These are phyloP conservation scores for Engraulis encrasicolus DNA, from an alignment of 2,113 vertebrate genomes.

Conservation along the genomic window DNA sequence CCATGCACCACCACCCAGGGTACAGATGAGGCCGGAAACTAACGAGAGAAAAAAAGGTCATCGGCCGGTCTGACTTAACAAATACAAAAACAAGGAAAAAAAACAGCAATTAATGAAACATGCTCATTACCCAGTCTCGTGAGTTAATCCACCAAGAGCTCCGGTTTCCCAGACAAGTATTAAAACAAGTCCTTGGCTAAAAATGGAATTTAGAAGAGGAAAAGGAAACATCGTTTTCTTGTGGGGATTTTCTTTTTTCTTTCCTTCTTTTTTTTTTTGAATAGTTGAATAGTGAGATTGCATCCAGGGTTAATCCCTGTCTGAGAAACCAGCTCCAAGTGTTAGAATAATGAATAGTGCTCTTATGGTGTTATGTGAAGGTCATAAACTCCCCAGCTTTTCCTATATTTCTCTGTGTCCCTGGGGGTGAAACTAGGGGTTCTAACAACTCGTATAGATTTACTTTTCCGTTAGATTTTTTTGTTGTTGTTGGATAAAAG, in stretches of 20 bases:
- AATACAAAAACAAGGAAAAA: too few relatives aligned
- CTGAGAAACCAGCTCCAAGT: conserved; percentile 50
- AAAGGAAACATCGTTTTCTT: background rate
- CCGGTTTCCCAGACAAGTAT: background rate
- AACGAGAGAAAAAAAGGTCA: too few relatives aligned
- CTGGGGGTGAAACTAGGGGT: background rate
- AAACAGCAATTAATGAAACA: conserved; percentile 34
- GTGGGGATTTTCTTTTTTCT: too few relatives aligned
- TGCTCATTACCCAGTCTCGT: conserved; percentile 76
- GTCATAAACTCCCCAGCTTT: conserved; percentile 7
- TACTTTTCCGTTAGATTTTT: conserved; percentile 3
- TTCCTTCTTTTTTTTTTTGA: background rate
- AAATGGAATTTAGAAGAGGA: background rate
- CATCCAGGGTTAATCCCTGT: conserved; percentile 33
- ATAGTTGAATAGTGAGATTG: background rate
- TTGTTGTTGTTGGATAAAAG: too few relatives aligned
- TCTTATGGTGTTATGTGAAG: conserved; percentile 28
- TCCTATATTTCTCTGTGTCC: background rate
- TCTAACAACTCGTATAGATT: background rate
- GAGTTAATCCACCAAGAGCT: conserved; percentile 51
- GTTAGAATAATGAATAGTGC: conserved; percentile 31
- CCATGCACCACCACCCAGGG: conserved; percentile 96
- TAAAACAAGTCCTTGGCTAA: background rate
- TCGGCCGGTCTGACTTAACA: conserved; percentile 68
- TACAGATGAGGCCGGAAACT: conserved; percentile 94